phyloP scores from a whole-genome alignment of 2,797 vertebrate genomes.

The Kryptolebias ocellatus region DNA sequence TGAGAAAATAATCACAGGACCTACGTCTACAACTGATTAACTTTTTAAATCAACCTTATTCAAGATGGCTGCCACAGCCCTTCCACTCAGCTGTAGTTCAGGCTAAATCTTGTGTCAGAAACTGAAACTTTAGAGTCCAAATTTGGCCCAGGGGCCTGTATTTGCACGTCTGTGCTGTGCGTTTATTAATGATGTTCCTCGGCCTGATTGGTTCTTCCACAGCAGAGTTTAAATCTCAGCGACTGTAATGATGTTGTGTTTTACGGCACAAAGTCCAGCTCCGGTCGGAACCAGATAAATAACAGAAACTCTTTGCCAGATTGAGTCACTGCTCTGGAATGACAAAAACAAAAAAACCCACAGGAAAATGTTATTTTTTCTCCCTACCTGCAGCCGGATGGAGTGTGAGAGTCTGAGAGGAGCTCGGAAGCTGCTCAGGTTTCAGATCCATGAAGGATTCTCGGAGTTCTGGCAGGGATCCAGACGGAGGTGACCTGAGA shows the following conservation, averaged over 20 bases:
- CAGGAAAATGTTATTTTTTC: conserved; percentile 7
- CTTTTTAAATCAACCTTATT: no score
- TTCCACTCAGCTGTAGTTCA: not conserved
- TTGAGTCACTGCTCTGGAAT: conserved; percentile 37
- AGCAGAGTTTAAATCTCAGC: not conserved
- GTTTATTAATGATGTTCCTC: not conserved
- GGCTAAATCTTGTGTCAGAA: not conserved
- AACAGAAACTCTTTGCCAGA: not conserved
- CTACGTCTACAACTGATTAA: no score
- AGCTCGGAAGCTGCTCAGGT: conserved; percentile 15
- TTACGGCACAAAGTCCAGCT: conserved; percentile 13
- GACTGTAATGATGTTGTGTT: conserved; percentile 1
- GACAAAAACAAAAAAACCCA: conserved; percentile 11
- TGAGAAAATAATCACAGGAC: no score
- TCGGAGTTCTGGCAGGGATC: conserved; percentile 19
- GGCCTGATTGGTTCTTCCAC: not conserved
- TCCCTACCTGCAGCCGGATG: no score
- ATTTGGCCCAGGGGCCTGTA: not conserved
- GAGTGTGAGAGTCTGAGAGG: no score
- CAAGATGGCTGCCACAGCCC: no score
- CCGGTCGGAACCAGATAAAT: conserved; percentile 19
- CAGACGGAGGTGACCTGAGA: conserved; percentile 42
- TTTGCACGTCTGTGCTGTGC: not conserved
- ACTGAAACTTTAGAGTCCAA: not conserved
- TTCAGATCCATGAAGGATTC: conserved; percentile 29